Base-by-base conservation (phyloP, 2,888 invertebrate genomes). In the Rhorus exstirpatorius region DNA sequence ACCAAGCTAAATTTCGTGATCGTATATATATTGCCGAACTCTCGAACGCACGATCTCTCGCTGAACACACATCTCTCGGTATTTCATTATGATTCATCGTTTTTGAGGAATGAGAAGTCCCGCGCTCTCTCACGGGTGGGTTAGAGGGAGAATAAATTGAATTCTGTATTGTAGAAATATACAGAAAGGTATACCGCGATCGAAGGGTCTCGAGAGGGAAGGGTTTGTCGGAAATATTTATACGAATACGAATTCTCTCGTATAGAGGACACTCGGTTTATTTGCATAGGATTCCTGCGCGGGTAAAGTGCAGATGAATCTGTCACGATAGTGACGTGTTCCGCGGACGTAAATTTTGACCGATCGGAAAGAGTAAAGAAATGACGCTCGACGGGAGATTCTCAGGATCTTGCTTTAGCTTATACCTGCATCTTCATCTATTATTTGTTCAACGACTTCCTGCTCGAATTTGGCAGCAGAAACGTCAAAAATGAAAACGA, bases 201-300 rank as follows among this genome's bases (percentile, higher is more conserved):
- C n/a, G 19, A 21, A 21, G 35, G 51, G 10, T 53, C n/a, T 35
- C 41, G 53, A 53, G 26, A 26, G 51, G 31, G 41, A 49, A 41
- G 44, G 21, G 41, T 8, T 12, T 2, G 70, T 17, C 14, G 17
- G 58, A 71, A 41, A 49, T 76, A 49, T 61, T 76, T 70, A n/a
- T 72, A 26, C 71, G n/a, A 53, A n/a, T n/a, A n/a, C n/a, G n/a
- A n/a, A n/a, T n/a, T n/a, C n/a, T n/a, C n/a, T n/a, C n/a, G n/a
- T n/a, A n/a, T n/a, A 67, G 35, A 68, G 21, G n/a, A 31, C 6
- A 26, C 31, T 44, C 44, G 35, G 21, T 79, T 35, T 82, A 79
- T 82, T 82, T 82, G 65, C 82, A 53, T 79, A 82, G 82, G 82
- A 75, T 65, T 6, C 49, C 19, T 38, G 51, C 46, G 31, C 10